Conservation (phyloP, 2,113 vertebrate species). For the Oryzias melastigma region DNA sequence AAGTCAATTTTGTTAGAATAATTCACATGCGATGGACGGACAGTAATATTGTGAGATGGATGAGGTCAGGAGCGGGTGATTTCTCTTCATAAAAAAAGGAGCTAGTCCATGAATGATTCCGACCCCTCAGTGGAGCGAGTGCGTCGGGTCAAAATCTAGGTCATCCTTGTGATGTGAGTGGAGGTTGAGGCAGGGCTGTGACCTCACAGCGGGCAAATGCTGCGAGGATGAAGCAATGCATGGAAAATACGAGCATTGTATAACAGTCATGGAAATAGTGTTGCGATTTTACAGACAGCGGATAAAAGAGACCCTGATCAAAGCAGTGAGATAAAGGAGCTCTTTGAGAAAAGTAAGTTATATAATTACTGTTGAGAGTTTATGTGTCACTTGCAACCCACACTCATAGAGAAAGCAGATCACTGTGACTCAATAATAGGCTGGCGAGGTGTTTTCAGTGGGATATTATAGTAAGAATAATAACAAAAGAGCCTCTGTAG, state of each 20-base stretch:
- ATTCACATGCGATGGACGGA: constrained; percentile 13
- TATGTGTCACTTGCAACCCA: constrained; percentile 44
- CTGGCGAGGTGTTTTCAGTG: constrained; percentile 16
- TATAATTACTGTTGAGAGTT: constrained; percentile 43
- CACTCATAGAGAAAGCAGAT: constrained; percentile 40
- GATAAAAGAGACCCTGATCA: constrained; percentile 65
- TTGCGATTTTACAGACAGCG: constrained; percentile 45
- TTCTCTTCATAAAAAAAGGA: constrained; percentile 33
- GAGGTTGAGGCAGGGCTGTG: constrained; percentile 24
- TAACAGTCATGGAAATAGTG: constrained; percentile 51
- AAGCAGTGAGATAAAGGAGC: constrained; percentile 57
- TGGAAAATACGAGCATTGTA: constrained; percentile 37
- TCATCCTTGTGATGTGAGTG: constrained; percentile 38
- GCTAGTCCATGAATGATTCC: constrained; percentile 57
- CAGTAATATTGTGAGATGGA: background rate
- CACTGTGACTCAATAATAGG: constrained; percentile 18
- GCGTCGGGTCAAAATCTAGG: constrained; percentile 39
- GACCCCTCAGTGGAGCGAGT: constrained; percentile 36
- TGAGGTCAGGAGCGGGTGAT: constrained; percentile 38
- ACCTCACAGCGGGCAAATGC: constrained; percentile 26
- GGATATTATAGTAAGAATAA: constrained; percentile 19
- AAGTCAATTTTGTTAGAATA: background rate
- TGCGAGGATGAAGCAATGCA: constrained; percentile 56
- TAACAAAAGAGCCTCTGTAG: constrained; percentile 1
- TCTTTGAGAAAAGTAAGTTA: constrained; percentile 40